Percentiles rank a stretch among this genome's conserved stretches.
Evolutionary conservation across 2,888 invertebrate genomes (phyloP).

Genomic region (Dryobotodes eremita): DNA sequence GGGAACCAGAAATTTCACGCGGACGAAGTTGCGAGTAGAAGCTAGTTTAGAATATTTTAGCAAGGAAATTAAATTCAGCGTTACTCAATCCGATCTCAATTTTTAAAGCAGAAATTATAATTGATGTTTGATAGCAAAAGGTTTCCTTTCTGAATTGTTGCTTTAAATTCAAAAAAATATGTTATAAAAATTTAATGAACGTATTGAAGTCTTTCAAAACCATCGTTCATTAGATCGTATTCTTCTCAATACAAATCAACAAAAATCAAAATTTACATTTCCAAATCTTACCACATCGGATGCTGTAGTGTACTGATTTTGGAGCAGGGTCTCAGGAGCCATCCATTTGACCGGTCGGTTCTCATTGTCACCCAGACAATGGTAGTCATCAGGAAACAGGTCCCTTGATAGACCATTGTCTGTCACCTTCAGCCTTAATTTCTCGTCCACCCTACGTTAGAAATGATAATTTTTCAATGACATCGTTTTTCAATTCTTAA

Average conservation of each 20-base stretch:
- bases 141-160: not conserved
- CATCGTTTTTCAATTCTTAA: not conserved
- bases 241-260: not conserved
- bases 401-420: slow-evolving; percentile 97
- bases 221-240: not conserved
- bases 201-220: not conserved
- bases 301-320: slow-evolving; percentile 95
- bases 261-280: not conserved
- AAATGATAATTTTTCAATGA: slow-evolving; percentile 39
- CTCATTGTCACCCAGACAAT: slow-evolving; percentile 98
- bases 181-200: too few relatives aligned
- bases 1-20: too few relatives aligned
- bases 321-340: slow-evolving; percentile 95
- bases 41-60: not conserved
- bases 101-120: not conserved
- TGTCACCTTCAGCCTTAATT: slow-evolving; percentile 95
- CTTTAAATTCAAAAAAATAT: not conserved
- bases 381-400: slow-evolving; percentile 97
- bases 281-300: slow-evolving; percentile 95
- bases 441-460: slow-evolving; percentile 92
- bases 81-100: not conserved
- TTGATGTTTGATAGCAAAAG: not conserved
- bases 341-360: slow-evolving; percentile 98
- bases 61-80: not conserved
- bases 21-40: too few relatives aligned